Evolutionary conservation across 2,888 invertebrate species (phyloP), one percentile per base, ranked within the genome.

Genomic region (Drosophila subquinaria): DNA sequence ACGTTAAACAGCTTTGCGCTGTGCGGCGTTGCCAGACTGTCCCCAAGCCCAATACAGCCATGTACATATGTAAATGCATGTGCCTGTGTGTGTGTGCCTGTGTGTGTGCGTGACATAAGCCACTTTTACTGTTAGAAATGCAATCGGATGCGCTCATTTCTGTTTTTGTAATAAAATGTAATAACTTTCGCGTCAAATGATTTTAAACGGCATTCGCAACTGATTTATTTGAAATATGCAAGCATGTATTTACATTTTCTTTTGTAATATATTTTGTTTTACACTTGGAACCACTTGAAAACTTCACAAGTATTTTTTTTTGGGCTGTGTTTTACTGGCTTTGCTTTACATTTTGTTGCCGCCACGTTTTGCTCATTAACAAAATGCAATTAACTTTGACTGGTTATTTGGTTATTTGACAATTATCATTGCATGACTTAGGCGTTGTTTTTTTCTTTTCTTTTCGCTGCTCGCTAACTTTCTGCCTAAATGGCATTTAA

Each of bases 41-140:
- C 81, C 52, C 57, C 73, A 67, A 69, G 65, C 62, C 59, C 53
- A 66, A 60, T 60, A 62, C 57, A 66, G 45, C 13, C 59, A 36
- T 38, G 51, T 52, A 36, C 51, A 33, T 56, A 60, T 71, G 60
- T 60, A 63, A 69, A 63, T 77, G 69, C 57, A 40, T 10, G 17
- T 50, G 47, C 64, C 50, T 69, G 17, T 50, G 40, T 67, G 57
- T 75, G 60, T 75, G 30, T 75, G 57, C 73, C 30, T 55, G 20
- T 63, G 53, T 70, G 62, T 55, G 56, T 79, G 72, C 86, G 88
- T 85, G 84, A 85, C 84, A 85, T 88, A 85, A 85, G 84, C 79
- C 81, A 88, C 88, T 85, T 85, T 88, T 85, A 84, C 84, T 84
- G 84, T 84, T 84, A 85, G 88, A 85, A 85, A 85, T 88, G 73